Conservation (phyloP, 2,888 invertebrate genomes). For the Pyrocoelia pectoralis region DNA sequence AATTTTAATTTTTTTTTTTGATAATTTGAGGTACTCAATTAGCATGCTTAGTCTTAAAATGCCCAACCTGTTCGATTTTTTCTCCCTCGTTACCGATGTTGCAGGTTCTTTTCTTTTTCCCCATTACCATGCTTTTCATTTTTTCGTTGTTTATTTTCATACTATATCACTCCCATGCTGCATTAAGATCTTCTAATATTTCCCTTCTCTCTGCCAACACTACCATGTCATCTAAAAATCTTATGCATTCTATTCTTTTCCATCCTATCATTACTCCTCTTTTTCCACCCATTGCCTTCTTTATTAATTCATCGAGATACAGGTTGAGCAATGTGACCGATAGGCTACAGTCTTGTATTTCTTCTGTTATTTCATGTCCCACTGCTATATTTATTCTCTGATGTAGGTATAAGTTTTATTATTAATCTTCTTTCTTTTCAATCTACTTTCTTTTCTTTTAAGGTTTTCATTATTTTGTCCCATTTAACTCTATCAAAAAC, state of each 20-base stretch:
- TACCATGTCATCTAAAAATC: conserved; percentile 1
- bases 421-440: neutral
- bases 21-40: too few species aligned
- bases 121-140: too few species aligned
- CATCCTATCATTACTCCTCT: neutral
- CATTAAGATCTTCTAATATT: too few species aligned
- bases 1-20: too few species aligned
- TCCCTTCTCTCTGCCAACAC: too few species aligned
- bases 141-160: too few species aligned
- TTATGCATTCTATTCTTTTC: neutral
- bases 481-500: neutral
- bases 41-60: too few species aligned
- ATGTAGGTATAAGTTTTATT: too few species aligned
- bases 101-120: too few species aligned
- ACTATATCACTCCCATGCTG: too few species aligned
- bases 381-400: neutral
- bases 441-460: neutral
- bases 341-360: neutral
- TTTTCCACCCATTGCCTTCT: neutral
- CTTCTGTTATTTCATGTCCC: neutral
- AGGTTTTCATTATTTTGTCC: neutral
- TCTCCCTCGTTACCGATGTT: too few species aligned
- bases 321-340: conserved; percentile 1
- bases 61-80: too few species aligned
- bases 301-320: neutral